Conservation (phyloP, 2,113 vertebrate genomes). For the Pardalotus punctatus region DNA sequence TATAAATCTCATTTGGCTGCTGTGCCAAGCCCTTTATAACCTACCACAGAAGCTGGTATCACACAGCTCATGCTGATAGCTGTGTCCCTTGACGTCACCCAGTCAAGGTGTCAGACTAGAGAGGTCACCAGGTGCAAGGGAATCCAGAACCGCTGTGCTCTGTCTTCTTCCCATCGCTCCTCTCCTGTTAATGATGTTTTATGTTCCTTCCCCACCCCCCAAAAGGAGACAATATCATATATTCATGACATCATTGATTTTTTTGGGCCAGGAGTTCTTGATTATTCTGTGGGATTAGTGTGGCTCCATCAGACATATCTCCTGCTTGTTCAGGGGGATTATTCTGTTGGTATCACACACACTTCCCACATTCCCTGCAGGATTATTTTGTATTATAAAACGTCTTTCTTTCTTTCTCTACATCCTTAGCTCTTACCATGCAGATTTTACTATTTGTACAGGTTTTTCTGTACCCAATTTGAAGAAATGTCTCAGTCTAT, state of each 20-base stretch:
- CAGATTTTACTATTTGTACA: not conserved
- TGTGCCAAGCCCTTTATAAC: not conserved
- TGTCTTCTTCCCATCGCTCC: not conserved
- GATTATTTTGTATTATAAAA: not conserved
- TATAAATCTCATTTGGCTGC: not conserved
- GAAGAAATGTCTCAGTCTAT: not conserved
- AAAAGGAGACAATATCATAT: not conserved
- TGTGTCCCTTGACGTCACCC: not conserved
- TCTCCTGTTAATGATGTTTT: not conserved
- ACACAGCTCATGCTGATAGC: not conserved
- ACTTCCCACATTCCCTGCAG: not conserved
- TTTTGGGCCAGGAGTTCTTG: not conserved
- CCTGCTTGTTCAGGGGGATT: not conserved
- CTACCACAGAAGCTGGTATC: not conserved
- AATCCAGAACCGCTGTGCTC: fast-evolving
- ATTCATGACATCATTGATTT: not conserved
- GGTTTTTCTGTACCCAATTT: not conserved
- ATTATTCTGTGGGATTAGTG: not conserved
- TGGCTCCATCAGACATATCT: not conserved
- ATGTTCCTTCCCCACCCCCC: not conserved
- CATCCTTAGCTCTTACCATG: not conserved
- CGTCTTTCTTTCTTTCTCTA: not conserved
- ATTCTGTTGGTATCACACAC: not conserved
- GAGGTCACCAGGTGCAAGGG: not conserved
- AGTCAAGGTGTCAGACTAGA: not conserved